These are phyloP conservation scores for Orthosia gothica DNA, from an alignment of 2,888 invertebrate genomes.

Conservation along the genomic window DNA sequence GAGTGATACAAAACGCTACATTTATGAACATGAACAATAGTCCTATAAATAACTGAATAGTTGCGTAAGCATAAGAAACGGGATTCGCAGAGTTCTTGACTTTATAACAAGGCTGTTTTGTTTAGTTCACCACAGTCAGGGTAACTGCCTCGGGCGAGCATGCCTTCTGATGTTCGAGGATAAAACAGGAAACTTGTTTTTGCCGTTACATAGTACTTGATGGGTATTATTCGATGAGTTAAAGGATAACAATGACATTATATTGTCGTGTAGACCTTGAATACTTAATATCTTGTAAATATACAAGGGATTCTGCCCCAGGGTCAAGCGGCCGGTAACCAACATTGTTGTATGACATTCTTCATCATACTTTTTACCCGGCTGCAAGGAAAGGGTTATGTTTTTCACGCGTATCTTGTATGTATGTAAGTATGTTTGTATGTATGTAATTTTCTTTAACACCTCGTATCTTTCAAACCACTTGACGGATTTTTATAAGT, in stretches of 20 bases:
- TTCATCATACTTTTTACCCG: too few species aligned
- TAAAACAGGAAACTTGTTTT: conserved; percentile 60
- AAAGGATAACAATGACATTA: conserved; percentile 32
- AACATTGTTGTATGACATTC: not conserved
- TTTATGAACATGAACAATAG: conserved; percentile 50
- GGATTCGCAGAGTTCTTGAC: conserved; percentile 64
- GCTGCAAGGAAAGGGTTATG: too few species aligned
- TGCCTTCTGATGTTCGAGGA: conserved; percentile 60
- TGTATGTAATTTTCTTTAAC: too few species aligned
- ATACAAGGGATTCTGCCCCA: not conserved
- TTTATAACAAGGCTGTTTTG: conserved; percentile 72
- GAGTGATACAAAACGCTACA: conserved; percentile 53
- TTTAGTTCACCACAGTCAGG: conserved; percentile 63
- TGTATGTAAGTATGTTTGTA: too few species aligned
- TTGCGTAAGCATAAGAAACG: conserved; percentile 70
- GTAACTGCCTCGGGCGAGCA: conserved; percentile 64
- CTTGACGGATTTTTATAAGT: too few species aligned
- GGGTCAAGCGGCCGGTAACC: not conserved
- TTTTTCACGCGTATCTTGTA: too few species aligned
- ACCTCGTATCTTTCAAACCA: too few species aligned
- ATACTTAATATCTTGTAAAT: not conserved
- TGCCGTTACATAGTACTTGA: conserved; percentile 18
- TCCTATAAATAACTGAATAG: conserved; percentile 73
- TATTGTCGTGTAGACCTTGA: not conserved
- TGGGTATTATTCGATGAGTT: conserved; percentile 18